Percentiles rank a stretch among this genome's conserved stretches.
phyloP scores from a whole-genome alignment of 2,113 vertebrate genomes.

The Cryptotis parvus region DNA sequence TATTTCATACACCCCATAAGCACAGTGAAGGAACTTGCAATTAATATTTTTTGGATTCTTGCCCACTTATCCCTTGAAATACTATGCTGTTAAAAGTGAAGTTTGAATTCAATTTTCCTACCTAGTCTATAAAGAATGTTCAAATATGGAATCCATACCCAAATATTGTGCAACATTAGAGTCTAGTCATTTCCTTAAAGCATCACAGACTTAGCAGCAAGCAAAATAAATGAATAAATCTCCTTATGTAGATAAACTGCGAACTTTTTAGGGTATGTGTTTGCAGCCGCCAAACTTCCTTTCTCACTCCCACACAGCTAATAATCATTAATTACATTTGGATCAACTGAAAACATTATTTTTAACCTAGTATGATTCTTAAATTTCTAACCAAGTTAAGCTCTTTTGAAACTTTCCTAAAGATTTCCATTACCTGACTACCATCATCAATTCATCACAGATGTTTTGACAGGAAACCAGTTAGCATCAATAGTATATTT shows the following conservation, averaged over 20 bases:
- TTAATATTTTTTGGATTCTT: constrained; percentile 71
- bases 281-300: background rate
- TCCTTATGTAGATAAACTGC: background rate
- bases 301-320: fast-evolving
- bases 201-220: background rate
- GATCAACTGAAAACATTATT: background rate
- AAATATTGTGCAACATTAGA: background rate
- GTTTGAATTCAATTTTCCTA: constrained; percentile 45
- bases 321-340: background rate
- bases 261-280: background rate
- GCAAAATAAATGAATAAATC: background rate
- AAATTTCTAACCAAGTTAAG: background rate
- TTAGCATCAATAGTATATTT: background rate
- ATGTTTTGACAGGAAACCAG: background rate
- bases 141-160: background rate
- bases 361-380: background rate
- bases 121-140: background rate
- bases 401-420: too few species aligned
- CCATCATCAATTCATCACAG: too few species aligned
- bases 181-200: background rate
- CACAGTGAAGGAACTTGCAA: constrained; percentile 62
- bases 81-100: background rate
- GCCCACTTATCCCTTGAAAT: constrained; percentile 54
- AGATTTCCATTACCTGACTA: too few species aligned
- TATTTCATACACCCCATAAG: constrained; percentile 39